Base-by-base conservation (phyloP, 2,113 vertebrate species). In the Hippocampus comes region DNA sequence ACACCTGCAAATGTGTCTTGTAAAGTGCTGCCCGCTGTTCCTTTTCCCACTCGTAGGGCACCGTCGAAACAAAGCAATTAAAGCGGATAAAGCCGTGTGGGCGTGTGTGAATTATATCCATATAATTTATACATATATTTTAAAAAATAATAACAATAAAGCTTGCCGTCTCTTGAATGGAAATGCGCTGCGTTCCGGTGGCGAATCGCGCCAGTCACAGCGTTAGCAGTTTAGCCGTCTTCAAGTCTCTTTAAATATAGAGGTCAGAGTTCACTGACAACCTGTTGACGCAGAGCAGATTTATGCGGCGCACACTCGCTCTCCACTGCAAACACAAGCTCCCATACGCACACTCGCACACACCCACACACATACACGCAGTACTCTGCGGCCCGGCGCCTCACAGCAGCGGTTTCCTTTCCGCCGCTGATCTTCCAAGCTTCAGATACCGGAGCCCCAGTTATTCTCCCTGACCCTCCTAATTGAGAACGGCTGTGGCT, bases 401-500 rank as follows among this genome's bases (percentile, higher is more conserved):
- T 76, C 76, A 66, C 21, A 77, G 84, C 78, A 21, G 77, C 67
- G 83, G 83, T 87, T 89, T 85, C 73, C 84, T 72, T 70, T 82
- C 60, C 85, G 81, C 84, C 81, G 80, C 76, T 76, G 63, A 75
- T 75, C 77, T 74, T 86, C 79, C 84, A 4, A 88, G 88, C 81
- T 78, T 78, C 82, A 89, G 83, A 90, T 88, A 89, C 86, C 87
- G 82, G 86, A 84, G 87, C 78, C 77, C 70, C 77, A 89, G 80
- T 90, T 91, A 88, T 90, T 91, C 87, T 86, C 85, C 84, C 75
- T 89, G 88, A 89, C 89, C 88, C 84, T 83, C 81, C 83, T 93
- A 92, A 92, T 92, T 92, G 88, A 87, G 87, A 93, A 87, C 73
- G 87, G 88, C 90, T 93, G 92, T 86, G 78, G 63, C 84, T 80